Evolutionary conservation across 23 tunicate genomes (phyloP), one percentile per base, ranked within the genome.

Genomic region (Phallusia fumigata): DNA sequence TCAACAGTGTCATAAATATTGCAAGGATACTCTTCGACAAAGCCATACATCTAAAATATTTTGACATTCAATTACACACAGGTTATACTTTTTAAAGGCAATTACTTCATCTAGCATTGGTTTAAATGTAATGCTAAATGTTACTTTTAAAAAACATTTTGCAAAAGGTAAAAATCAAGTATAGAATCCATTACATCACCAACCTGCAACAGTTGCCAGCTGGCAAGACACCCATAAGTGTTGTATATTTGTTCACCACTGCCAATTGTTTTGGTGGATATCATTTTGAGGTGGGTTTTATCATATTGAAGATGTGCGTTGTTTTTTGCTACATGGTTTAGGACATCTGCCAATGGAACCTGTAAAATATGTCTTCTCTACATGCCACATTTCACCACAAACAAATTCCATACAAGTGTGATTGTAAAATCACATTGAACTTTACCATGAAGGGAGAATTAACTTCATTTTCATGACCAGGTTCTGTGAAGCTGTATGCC

Each of bases 401-500:
- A 21, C 13, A 24, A 6, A 58, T 13, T 58, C 26, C 28, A 6
- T 58, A 1, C 8, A 1, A 5, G 13, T 58, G 3, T 6, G 2
- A 58, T 58, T 58, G 1, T 40, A 10, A 40, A 40, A 40, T 40
- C 47, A 40, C 8, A 3, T 30, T 65, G 11, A 76, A 76, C 33
- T 85, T 45, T 50, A 88, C 93, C 93, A 88, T 83, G 5, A 73
- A 19, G 19, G 49, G 30, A 19, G 65, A 6, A n/a, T 13, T 36
- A 5, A 53, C 84, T 40, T 79, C 87, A 19, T 85, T 85, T 3
- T 74, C 85, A 75, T 21, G 35, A 21, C 21, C 18, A 0, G 91
- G 88, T 34, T 92, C 88, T 6, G 94, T 85, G 69, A 94, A 94
- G 65, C 98, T 94, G 88, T 94, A 94, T 19, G 98, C 94, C 98